Evolutionary conservation across 2,113 vertebrate species (phyloP).

Genomic region (Capreolus pygargus): DNA sequence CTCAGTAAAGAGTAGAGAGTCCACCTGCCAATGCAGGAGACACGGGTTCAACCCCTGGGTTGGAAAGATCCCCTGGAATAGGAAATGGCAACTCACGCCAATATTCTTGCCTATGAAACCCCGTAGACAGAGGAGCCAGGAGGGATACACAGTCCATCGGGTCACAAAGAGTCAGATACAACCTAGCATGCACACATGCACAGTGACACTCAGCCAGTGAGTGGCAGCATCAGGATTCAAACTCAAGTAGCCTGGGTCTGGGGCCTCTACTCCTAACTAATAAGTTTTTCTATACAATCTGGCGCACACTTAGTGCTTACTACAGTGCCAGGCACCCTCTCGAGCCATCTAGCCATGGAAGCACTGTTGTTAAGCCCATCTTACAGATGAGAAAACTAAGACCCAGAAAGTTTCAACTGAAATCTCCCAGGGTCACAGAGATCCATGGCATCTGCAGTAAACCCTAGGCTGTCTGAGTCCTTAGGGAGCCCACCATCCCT

Average conservation of each 20-base stretch:
- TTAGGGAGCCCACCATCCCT: no score
- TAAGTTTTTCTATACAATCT: not conserved
- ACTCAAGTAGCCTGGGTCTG: not conserved
- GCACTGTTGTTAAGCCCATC: not conserved
- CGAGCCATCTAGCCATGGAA: not conserved
- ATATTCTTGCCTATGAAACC: not conserved
- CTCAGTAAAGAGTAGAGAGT: not conserved
- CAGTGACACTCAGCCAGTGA: not conserved
- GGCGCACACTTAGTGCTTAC: not conserved
- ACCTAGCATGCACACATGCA: accelerated
- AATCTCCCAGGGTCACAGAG: not conserved
- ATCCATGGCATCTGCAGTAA: not conserved
- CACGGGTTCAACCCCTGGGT: not conserved
- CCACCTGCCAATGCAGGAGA: not conserved
- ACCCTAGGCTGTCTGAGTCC: no score
- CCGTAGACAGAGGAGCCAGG: not conserved
- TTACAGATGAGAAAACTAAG: not conserved
- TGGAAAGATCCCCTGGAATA: not conserved
- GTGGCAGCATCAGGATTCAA: not conserved
- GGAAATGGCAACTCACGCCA: not conserved
- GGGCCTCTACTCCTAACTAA: not conserved
- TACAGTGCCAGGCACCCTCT: no score
- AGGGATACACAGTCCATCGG: not conserved
- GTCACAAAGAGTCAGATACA: not conserved
- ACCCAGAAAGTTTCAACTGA: not conserved